Base-by-base conservation (phyloP, 2,797 vertebrate genomes). In the Halcyon badia region DNA sequence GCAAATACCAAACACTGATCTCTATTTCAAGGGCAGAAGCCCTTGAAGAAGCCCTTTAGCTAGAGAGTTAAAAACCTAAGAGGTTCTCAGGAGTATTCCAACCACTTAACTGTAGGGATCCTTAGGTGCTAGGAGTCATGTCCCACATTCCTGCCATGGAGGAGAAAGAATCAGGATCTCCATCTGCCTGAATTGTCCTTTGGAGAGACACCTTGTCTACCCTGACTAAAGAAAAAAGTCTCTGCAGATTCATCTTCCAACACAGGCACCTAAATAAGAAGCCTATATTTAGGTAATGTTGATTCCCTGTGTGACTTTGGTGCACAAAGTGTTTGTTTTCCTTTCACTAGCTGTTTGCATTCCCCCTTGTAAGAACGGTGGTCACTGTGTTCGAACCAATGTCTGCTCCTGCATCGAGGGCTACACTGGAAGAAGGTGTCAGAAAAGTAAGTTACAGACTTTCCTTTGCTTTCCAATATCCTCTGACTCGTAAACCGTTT, bases 311-410 rank as follows among this genome's bases (percentile, higher is more conserved):
- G 5, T 10, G 66, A 26, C 69, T 76, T 48, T 10, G 8, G 52
- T 28, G 31, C 51, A 37, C 24, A 49, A 70, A 69, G 16, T 17
- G 11, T 70, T 25, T 69, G 44, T 24, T 57, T 79, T 89, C 48
- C 77, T 64, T 61, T 39, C 77, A 17, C 97, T 62, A 99, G 99
- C 99, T 82, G 95, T 99, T n/a, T 99, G 99, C 98, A 98, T 96
- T 26, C 99, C 99, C n/a, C 98, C 99, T 10, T 99, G 99, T 97
- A 99, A 99, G 97, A 99, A 99, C 1, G 98, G 99, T n/a, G 99
- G 99, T 16, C 99, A 96, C 83, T 99, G 99, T 17, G 97, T 98
- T 98, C 98, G 99, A 90, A 98, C 98, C 97, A 99, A 99, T 0
- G 92, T 99, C 21, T 99, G 99, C 17, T 97, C 98, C 96, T 99